Base-by-base conservation (phyloP, 2,888 invertebrate species). In the Drepanosiphum platanoidis region DNA sequence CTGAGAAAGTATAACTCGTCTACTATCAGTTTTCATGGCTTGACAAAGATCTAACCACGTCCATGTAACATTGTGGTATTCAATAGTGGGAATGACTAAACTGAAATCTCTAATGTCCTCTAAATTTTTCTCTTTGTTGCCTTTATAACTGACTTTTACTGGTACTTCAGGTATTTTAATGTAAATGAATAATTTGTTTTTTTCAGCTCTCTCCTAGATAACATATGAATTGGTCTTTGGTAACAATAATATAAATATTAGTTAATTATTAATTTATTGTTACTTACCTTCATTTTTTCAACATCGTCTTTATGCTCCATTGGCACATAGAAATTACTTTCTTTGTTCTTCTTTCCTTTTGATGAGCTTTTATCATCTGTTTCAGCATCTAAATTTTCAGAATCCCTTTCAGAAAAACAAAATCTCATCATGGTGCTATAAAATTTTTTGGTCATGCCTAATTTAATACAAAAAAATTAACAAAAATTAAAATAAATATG, bases 1-100 rank as follows among this genome's bases (percentile, higher is more conserved):
- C 91, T 96, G 95, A 68, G 96, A 94, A 27, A 97, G 90, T 87
- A 96, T 94, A 30, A 94, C 97, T 88, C 95, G 93, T 88, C 97
- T 94, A 83, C 96, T 97, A 88, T 98, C 97, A 88, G 94, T 96
- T 91, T 99, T 97, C 91, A 99, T 96, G 1, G 98, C 98, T 89
- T 99, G 92, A 87, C 99, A 91, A 88, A 99, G 92, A 91, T 99
- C 99, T 36, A 99, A 92, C 99, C 99, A 99, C 0, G 99, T 99
- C 99, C 99, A 99, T 4, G 98, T 99, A 83, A 97, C 96, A 90
- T 99, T 99, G 90, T 99, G 99, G 90, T 98, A 99, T 90, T 99
- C 99, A 87, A 99, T 91, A 0, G 98, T 97, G 0, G 99, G 99
- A 90, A 99, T 94, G 52, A 97, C 94, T 32, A 99, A 92, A 70